Evolutionary conservation across 2,888 invertebrate genomes (phyloP), one percentile per base, ranked within the genome.

Genomic region (Ophion obscuratus): DNA sequence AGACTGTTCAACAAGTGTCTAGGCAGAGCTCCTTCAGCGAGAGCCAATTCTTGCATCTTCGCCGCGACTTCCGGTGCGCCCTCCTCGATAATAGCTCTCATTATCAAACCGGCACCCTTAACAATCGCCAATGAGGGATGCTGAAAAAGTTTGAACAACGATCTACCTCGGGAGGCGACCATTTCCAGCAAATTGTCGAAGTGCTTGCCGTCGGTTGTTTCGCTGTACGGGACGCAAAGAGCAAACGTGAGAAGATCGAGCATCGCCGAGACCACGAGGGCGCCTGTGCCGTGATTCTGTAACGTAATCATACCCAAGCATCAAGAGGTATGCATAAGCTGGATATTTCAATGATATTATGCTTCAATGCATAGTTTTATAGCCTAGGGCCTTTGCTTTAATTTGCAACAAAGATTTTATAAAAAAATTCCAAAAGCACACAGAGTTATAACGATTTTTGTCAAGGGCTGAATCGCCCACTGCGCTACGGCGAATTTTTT

Each of bases 71-170:
- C 97, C n/a, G 97, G 96, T 89, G 98, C 97, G 2, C 99, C 99
- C 94, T 99, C 99, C 95, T 99, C 99, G 79, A 99, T 99, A 44
- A 99, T 96, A 27, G 99, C 99, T 87, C 99, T 96, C 97, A 99
- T 98, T 71, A 99, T 98, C 78, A 99, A 95, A 0, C 99, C 99
- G 0, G 99, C 99, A 61, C 99, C 99, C 95, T 99, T 99, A 1
- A 99, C 98, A 87, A 99, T 98, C 0, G 99, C 99, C 95, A 99
- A 96, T 4, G 99, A 99, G 1, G 99, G 99, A 95, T 99, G 99
- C 97, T 98, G 95, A 94, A 99, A 99, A 64, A 99, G 95, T 93
- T 97, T 97, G 94, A 99, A 99, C 27, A 99, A 95, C 84, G 97
- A 97, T 81, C 99, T 96, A 7, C 99, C 99, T 88, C 98, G 96